Evolutionary conservation across 2,113 vertebrate genomes (phyloP).

Genomic region (Alethe diademata): DNA sequence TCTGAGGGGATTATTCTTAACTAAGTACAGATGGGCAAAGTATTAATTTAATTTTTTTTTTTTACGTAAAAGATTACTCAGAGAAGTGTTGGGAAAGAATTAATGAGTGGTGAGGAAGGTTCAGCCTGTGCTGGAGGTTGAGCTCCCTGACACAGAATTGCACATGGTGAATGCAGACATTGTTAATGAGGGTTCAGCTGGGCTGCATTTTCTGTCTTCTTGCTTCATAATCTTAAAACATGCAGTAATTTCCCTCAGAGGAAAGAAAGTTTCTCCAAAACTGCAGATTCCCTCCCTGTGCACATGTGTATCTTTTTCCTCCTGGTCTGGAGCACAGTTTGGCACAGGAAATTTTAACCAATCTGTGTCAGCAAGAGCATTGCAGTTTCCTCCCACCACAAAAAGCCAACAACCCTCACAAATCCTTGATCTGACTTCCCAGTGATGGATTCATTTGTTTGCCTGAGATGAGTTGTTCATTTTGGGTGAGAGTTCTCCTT

Average conservation of each 20-base stretch:
- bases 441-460: fast-evolving
- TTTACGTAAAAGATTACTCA: background rate
- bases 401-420: background rate
- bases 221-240: background rate
- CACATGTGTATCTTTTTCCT: background rate
- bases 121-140: background rate
- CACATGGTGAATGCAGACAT: background rate
- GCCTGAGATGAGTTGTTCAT: background rate
- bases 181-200: background rate
- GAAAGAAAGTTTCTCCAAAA: background rate
- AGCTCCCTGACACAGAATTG: background rate
- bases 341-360: background rate
- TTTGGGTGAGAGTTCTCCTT: background rate
- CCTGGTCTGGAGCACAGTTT: background rate
- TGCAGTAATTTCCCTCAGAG: background rate
- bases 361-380: background rate
- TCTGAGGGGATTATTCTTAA: background rate
- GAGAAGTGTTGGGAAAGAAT: background rate
- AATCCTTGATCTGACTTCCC: background rate
- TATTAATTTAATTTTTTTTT: background rate
- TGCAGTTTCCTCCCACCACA: background rate
- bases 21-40: background rate
- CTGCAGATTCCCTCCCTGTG: background rate
- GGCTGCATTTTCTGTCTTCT: background rate
- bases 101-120: background rate